Evolutionary conservation across 2,797 vertebrate genomes (phyloP).

Genomic region (Spheniscus humboldti): DNA sequence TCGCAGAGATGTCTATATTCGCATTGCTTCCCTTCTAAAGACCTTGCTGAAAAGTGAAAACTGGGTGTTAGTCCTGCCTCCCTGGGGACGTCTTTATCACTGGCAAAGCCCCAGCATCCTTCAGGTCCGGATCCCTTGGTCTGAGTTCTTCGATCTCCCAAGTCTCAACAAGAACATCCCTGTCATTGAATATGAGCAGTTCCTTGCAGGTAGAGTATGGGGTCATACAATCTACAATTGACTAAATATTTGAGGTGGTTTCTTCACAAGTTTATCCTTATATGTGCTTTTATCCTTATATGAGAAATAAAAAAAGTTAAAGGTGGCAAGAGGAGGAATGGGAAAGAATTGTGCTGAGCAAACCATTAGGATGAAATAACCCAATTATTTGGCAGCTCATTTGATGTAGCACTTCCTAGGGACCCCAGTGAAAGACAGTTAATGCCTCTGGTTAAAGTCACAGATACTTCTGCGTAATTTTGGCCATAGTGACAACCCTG

Average conservation of each 20-base stretch:
- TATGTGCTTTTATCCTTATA: background rate
- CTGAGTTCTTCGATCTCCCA: conserved; percentile 88
- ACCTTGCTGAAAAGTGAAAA: conserved; percentile 82
- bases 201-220: conserved; percentile 82
- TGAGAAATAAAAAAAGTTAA: background rate
- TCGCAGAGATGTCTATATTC: conserved; percentile 91
- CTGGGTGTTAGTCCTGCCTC: conserved; percentile 94
- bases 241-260: background rate
- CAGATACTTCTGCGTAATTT: background rate
- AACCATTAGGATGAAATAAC: background rate
- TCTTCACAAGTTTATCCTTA: background rate
- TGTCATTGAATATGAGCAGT: conserved; percentile 93
- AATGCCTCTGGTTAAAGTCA: background rate
- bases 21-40: conserved; percentile 90
- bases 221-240: background rate
- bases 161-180: conserved; percentile 90
- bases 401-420: background rate
- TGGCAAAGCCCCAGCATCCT: conserved; percentile 93
- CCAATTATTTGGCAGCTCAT: background rate
- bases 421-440: background rate
- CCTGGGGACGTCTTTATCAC: conserved; percentile 95
- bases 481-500: background rate
- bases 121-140: conserved; percentile 89
- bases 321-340: background rate
- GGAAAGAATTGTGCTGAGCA: background rate